Conservation (phyloP, 1,140 invertebrate genomes). For the Latrodectus geometricus region DNA sequence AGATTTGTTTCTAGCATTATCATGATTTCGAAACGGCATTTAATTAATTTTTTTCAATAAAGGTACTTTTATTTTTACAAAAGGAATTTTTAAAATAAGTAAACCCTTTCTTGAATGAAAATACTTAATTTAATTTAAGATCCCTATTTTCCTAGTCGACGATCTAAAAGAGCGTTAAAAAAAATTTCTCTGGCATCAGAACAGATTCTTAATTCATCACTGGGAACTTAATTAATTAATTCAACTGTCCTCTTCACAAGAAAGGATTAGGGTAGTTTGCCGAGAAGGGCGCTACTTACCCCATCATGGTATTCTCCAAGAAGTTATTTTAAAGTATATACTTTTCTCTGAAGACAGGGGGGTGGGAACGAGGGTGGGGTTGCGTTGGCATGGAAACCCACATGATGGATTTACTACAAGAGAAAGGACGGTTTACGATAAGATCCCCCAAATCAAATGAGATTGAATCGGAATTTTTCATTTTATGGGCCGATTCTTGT, state of each 20-base stretch:
- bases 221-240: conserved; percentile 38
- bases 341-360: background rate
- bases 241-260: conserved; percentile 12
- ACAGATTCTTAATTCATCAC: conserved; percentile 15
- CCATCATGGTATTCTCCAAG: background rate
- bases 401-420: conserved; percentile 61
- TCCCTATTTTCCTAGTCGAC: no score
- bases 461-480: conserved; percentile 62
- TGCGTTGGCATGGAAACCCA: conserved; percentile 28
- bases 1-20: no score
- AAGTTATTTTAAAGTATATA: conserved; percentile 29
- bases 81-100: no score
- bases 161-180: no score
- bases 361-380: conserved; percentile 23
- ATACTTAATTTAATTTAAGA: no score
- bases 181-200: no score
- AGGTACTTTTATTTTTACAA: no score
- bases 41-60: no score
- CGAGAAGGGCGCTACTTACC: conserved; percentile 10
- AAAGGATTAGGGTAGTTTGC: conserved; percentile 17
- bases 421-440: conserved; percentile 61
- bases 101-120: no score
- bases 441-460: conserved; percentile 60
- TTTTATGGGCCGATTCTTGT: conserved; percentile 54
- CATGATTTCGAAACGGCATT: no score